Conservation (phyloP, 2,113 vertebrate species). For the Sminthopsis crassicaudata region DNA sequence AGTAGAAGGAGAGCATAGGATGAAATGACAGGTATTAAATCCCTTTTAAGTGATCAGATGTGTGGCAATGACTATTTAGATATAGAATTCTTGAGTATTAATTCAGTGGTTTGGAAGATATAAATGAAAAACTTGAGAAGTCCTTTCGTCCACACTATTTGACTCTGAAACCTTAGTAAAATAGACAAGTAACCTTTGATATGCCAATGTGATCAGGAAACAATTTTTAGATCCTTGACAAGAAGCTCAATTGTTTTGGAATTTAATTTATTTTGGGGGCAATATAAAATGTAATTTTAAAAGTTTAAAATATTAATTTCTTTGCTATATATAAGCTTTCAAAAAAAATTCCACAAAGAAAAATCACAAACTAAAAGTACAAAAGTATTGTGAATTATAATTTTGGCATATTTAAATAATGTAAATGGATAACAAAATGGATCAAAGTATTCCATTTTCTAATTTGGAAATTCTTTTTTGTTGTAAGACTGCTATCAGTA, state of each 20-base stretch:
- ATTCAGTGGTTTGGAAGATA: too few species aligned
- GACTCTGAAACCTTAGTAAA: not conserved
- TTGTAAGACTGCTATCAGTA: constrained; percentile 28
- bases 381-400: not conserved
- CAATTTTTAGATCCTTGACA: not conserved
- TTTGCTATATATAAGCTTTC: not conserved
- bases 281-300: not conserved
- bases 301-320: not conserved
- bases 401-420: not conserved
- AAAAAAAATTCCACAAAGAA: constrained; percentile 9
- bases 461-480: constrained; percentile 44
- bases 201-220: not conserved
- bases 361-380: constrained; percentile 11
- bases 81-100: too few species aligned
- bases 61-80: too few species aligned
- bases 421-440: constrained; percentile 22
- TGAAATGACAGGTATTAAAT: too few species aligned
- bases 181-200: not conserved
- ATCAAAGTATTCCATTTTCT: constrained; percentile 40
- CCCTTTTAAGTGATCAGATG: too few species aligned
- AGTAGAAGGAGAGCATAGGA: too few species aligned
- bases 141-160: not conserved
- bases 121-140: too few species aligned
- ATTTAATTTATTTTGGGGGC: not conserved
- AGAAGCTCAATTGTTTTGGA: not conserved